Evolutionary conservation across 2,797 vertebrate genomes (phyloP).

Genomic region (Sebastolobus altivelis): DNA sequence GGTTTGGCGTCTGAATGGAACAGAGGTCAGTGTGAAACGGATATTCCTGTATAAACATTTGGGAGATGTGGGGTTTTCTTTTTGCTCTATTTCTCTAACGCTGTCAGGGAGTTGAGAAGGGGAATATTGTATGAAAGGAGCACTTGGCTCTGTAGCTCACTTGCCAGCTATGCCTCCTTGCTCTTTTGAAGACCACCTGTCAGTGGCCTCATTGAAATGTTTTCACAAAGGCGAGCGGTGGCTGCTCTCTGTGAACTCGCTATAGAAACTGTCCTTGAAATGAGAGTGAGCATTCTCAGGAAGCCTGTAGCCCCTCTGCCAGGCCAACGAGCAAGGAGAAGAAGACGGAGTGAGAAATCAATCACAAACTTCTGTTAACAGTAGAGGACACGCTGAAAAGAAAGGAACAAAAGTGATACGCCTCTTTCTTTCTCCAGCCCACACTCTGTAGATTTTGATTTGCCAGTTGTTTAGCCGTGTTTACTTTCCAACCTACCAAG

Average conservation of each 20-base stretch:
- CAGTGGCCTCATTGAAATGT: constrained; percentile 78
- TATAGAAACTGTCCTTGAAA: constrained; percentile 70
- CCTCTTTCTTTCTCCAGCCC: constrained; percentile 7
- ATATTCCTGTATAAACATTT: constrained; percentile 71
- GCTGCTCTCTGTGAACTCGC: constrained; percentile 55
- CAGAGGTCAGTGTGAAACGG: constrained; percentile 56
- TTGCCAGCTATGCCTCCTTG: constrained; percentile 67
- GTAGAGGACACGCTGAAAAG: constrained; percentile 35
- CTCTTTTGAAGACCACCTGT: constrained; percentile 77
- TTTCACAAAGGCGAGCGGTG: constrained; percentile 67
- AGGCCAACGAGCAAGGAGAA: constrained; percentile 50
- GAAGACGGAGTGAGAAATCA: constrained; percentile 55
- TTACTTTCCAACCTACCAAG: constrained; percentile 36
- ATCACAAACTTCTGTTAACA: constrained; percentile 46
- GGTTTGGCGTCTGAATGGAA: constrained; percentile 45
- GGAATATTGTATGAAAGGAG: constrained; percentile 59
- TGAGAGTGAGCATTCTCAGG: constrained; percentile 65
- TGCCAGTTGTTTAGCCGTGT: constrained; percentile 15
- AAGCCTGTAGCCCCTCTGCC: constrained; percentile 56
- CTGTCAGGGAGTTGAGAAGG: constrained; percentile 57
- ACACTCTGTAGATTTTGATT: constrained; percentile 23
- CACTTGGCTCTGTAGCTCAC: constrained; percentile 57
- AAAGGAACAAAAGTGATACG: constrained; percentile 24
- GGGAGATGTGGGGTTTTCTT: constrained; percentile 29
- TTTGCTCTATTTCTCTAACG: constrained; percentile 36